A percentile compares a stretch with the other conserved stretches of the same genome.
Conservation (phyloP, 2,797 vertebrate species). For the Halcyon badia region DNA sequence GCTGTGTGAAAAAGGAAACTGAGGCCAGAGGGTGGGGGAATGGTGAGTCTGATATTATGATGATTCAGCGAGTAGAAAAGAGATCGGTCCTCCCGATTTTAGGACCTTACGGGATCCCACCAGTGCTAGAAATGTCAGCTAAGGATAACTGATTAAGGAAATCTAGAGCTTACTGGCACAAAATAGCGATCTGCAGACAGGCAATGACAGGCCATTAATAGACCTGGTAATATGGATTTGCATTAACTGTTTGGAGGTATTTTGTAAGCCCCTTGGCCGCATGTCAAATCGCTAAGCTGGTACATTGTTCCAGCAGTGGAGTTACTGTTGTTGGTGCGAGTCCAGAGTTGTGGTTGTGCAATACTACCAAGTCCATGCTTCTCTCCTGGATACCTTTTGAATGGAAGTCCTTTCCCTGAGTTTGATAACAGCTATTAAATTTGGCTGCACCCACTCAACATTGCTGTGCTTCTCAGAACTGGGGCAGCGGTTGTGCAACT, state of each 20-base stretch:
- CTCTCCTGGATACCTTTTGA: constrained; percentile 5
- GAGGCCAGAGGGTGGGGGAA: neutral
- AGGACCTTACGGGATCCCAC: neutral
- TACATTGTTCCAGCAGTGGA: constrained; percentile 26
- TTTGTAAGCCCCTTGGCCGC: constrained; percentile 50
- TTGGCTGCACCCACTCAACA: neutral
- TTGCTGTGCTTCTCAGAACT: neutral
- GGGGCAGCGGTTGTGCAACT: neutral
- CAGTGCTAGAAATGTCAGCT: neutral
- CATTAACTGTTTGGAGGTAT: constrained; percentile 35
- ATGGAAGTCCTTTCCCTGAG: constrained; percentile 33
- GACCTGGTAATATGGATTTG: constrained; percentile 27
- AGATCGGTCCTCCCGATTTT: neutral
- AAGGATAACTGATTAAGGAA: neutral
- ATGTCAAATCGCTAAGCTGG: neutral
- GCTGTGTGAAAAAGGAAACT: neutral
- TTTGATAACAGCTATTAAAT: constrained; percentile 52
- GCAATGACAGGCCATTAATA: constrained; percentile 61
- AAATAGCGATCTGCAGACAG: constrained; percentile 34
- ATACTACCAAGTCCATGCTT: neutral
- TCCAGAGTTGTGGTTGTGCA: constrained; percentile 55
- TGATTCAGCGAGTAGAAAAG: neutral
- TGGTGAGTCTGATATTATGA: neutral
- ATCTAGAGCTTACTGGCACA: neutral
- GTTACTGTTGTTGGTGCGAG: constrained; percentile 43